These are phyloP conservation scores for Meloidogyne hapla DNA, from an alignment of 1,140 invertebrate species.

Conservation along the genomic window DNA sequence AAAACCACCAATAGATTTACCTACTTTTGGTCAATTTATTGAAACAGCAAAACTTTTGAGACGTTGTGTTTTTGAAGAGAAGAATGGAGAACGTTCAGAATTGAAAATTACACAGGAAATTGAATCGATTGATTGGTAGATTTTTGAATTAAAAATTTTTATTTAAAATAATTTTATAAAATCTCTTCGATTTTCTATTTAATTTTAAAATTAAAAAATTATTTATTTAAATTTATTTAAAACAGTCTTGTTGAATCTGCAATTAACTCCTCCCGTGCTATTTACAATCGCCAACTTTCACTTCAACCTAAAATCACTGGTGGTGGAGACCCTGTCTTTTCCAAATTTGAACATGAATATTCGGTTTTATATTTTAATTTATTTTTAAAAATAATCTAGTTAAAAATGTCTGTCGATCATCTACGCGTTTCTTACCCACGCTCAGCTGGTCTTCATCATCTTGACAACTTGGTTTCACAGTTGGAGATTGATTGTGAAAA, in stretches of 20 bases:
- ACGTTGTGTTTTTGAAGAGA: conserved; percentile 5
- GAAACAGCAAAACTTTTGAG: conserved; percentile 7
- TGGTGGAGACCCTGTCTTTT: conserved; percentile 3
- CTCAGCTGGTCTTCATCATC: background rate
- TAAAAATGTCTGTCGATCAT: conserved; percentile 25
- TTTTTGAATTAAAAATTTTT: conserved; percentile 2
- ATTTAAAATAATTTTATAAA: background rate
- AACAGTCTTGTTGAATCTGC: conserved; percentile 11
- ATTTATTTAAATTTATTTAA: too few species aligned
- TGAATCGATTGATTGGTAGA: conserved; percentile 14
- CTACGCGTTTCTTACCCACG: background rate
- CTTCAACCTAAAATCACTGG: conserved; percentile 17
- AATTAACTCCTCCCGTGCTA: background rate
- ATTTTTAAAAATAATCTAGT: conserved; percentile 16
- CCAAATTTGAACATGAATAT: conserved; percentile 22
- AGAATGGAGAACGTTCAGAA: background rate
- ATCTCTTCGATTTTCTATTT: too few species aligned
- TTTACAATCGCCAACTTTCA: background rate
- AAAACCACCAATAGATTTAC: background rate
- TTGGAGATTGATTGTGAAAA: conserved; percentile 17
- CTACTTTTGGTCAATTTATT: conserved; percentile 22
- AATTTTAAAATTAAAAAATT: too few species aligned
- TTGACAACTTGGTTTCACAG: background rate
- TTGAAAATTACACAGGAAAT: conserved; percentile 12
- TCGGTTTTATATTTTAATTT: background rate